Evolutionary conservation across 2,113 vertebrate species (phyloP), one percentile per base, ranked within the genome.

Genomic region (Marcusenius ussheri): DNA sequence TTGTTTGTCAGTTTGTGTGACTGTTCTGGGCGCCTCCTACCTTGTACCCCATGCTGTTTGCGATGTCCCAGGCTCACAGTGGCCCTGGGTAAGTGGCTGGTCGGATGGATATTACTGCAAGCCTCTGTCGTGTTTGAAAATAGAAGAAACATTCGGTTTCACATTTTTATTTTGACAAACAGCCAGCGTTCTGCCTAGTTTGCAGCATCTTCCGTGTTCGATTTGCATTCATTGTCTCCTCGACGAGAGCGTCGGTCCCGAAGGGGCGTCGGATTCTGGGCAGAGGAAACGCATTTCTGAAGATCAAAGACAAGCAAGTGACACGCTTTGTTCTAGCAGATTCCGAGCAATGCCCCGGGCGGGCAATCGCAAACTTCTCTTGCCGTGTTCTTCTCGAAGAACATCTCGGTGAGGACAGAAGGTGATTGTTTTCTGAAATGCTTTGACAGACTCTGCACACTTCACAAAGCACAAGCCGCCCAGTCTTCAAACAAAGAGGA

Each of bases 281-380:
- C 56, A 53, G 90, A 49, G 53, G 83, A 83, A 83, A 85, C 50
- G 58, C 53, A 85, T 62, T 58, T 66, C 45, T 39, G 46, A 17
- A 83, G 85, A 90, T 88, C 83, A 89, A 91, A 89, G 90, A 50
- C 31, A 49, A 49, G 27, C 19, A 51, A 24, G 42, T 53, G 77
- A 51, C 83, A 87, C n/a, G 53, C 88, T 91, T 89, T 89, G 83
- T 87, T 89, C 50, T 56, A 74, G 58, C 85, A 83, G 74, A 89
- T 87, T 17, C 39, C 83, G 56, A 91, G 88, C 83, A 35, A 50
- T 56, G 47, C 88, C 51, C 58, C 8, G 56, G 62, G 83, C 88
- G 51, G 2, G 35, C 90, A 24, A 35, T 77, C 83, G 56, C 50
- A 53, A 56, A 87, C n/a, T 56, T 53, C 50, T 21, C 47, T 85